Percentiles rank a stretch among this genome's conserved stretches.
phyloP scores from a whole-genome alignment of 2,888 invertebrate species.

The Heliconius cydno region DNA sequence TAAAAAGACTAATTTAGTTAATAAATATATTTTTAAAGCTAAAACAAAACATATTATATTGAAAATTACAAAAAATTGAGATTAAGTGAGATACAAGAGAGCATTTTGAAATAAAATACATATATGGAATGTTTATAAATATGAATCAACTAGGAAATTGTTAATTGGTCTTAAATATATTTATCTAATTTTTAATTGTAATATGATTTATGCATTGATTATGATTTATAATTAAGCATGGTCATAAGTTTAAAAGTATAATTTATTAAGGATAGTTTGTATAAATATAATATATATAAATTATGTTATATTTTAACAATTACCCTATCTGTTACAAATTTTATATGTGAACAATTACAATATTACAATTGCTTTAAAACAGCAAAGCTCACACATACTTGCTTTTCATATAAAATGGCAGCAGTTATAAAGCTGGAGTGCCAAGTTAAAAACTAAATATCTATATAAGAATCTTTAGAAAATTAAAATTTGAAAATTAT shows the following conservation, averaged over 20 bases:
- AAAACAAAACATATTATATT: constrained; percentile 22
- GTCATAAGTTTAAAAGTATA: constrained; percentile 12
- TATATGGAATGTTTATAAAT: constrained; percentile 29
- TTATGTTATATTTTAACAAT: constrained; percentile 31
- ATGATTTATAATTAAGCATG: constrained; percentile 30
- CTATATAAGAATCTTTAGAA: not conserved
- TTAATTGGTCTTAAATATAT: constrained; percentile 25
- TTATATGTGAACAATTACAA: constrained; percentile 5
- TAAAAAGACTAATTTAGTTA: not conserved
- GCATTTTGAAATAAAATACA: constrained; percentile 20
- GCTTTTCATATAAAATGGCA: constrained; percentile 26
- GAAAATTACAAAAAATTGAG: constrained; percentile 13
- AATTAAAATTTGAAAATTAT: no score
- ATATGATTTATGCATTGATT: constrained; percentile 27
- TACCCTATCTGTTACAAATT: constrained; percentile 27
- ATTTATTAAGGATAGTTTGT: not conserved
- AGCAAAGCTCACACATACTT: constrained; percentile 42
- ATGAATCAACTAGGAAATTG: constrained; percentile 18
- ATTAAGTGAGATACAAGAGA: constrained; percentile 23
- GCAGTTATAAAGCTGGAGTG: constrained; percentile 32
- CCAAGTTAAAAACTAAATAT: not conserved
- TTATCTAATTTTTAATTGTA: constrained; percentile 3
- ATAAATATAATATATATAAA: constrained; percentile 26
- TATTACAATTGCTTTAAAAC: constrained; percentile 38
- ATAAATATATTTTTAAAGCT: constrained; percentile 36